Base-by-base conservation (phyloP, 1,140 invertebrate genomes). In the Theocolax elegans region DNA sequence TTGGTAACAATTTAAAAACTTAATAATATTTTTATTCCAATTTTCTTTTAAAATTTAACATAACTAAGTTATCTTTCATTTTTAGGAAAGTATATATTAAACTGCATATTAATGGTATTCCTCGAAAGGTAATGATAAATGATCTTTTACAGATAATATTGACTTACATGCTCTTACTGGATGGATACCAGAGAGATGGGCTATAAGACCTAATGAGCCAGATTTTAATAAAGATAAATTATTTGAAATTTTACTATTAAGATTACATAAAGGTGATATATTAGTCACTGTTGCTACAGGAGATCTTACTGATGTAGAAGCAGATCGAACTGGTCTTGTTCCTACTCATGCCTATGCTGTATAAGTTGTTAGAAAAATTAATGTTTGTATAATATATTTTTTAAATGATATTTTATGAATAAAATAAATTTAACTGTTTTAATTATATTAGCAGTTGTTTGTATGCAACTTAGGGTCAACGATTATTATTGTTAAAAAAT, bases 101-200 rank as follows among this genome's bases (percentile, higher is more conserved):
- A 85, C 86, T 99, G 19, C 92, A 97, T 82, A 85, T 99, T 9
- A 99, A 99, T 87, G 97, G 97, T 13, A 91, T 99, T 46, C 89
- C 91, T 51, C 88, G 97, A 75, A 94, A 98, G 89, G 90, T 98
- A 38, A 93, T 99, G 48, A 96, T 99, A 77, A 97, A 99, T 87
- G 97, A 99, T 83, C 88, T 89, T 60, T 86, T 99, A 17, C 97
- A 97, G 1, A 90, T 96, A 68, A 97, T 83, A 98, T 98, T 81
- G 97, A 99, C 89, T 88, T 99, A 1, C 95, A 98, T 87, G 96
- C 96, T 0, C 82, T 99, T 51, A 99, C 97, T 67, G 96, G 97
- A 1, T 99, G 97, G 97, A 98, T 99, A 76, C 97, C 97, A 21
- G 97, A 99, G 80, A 87, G 97, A 66, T 89, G 93, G 71, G 90